Conservation (phyloP, 1,140 invertebrate genomes). For the Bombus superbus region DNA sequence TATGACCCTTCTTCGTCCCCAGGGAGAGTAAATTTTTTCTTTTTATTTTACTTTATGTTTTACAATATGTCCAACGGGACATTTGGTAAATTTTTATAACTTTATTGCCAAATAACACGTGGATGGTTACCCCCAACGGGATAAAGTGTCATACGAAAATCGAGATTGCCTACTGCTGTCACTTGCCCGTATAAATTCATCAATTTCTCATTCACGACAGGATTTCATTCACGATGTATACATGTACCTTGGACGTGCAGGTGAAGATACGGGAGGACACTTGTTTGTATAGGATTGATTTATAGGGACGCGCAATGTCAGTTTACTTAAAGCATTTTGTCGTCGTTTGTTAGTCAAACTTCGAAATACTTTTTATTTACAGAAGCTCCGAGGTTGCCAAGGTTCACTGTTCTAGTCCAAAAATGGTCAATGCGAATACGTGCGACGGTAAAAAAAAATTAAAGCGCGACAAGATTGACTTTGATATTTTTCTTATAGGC, state of each 20-base stretch:
- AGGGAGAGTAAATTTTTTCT: too few relatives aligned
- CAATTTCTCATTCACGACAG: neutral
- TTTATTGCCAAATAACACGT: too few relatives aligned
- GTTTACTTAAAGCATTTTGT: neutral
- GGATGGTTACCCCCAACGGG: too few relatives aligned
- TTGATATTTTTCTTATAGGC: too few relatives aligned
- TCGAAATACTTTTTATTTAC: neutral
- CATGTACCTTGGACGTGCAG: too few relatives aligned
- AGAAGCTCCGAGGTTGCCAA: neutral
- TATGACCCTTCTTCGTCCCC: too few relatives aligned
- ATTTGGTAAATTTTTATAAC: too few relatives aligned
- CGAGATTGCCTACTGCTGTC: neutral
- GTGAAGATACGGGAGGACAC: neutral
- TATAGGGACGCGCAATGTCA: neutral
- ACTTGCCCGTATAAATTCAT: neutral
- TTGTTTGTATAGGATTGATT: neutral
- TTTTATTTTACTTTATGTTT: too few relatives aligned
- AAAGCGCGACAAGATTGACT: too few relatives aligned
- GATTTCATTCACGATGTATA: neutral
- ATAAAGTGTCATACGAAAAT: too few relatives aligned
- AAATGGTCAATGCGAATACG: neutral
- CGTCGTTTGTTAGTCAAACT: neutral
- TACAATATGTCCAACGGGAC: too few relatives aligned
- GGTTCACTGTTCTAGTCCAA: neutral
- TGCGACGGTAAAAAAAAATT: too few relatives aligned